A percentile compares a stretch with the other conserved stretches of the same genome.
Conservation (phyloP, 2,113 vertebrate genomes). For the Chlorocebus sabaeus region DNA sequence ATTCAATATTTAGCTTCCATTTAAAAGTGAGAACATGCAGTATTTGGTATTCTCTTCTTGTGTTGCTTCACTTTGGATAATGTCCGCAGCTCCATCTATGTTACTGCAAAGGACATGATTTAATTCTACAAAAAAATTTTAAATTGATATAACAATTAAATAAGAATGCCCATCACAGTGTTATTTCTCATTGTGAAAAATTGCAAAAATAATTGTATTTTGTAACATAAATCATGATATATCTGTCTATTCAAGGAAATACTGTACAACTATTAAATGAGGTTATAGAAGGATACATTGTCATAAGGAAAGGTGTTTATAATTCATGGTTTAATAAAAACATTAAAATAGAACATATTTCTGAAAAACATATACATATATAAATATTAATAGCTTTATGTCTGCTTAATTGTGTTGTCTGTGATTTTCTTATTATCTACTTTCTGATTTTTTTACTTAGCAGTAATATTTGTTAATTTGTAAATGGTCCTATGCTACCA, state of each 20-base stretch:
- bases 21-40: no score
- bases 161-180: neutral
- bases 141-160: neutral
- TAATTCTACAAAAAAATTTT: neutral
- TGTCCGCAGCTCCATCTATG: no score
- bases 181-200: neutral
- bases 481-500: neutral
- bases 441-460: neutral
- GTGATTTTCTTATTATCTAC: neutral
- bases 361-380: neutral
- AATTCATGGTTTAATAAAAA: neutral
- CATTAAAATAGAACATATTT: neutral
- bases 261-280: neutral
- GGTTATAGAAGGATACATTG: neutral
- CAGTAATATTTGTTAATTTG: neutral
- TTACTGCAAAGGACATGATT: no score
- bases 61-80: no score
- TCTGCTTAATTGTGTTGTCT: neutral
- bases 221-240: neutral
- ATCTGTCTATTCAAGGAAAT: neutral
- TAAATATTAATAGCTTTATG: neutral
- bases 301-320: neutral
- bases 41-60: no score
- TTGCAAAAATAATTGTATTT: neutral
- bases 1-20: no score